Conservation (phyloP, 2,113 vertebrate genomes). For the Deroptyus accipitrinus region DNA sequence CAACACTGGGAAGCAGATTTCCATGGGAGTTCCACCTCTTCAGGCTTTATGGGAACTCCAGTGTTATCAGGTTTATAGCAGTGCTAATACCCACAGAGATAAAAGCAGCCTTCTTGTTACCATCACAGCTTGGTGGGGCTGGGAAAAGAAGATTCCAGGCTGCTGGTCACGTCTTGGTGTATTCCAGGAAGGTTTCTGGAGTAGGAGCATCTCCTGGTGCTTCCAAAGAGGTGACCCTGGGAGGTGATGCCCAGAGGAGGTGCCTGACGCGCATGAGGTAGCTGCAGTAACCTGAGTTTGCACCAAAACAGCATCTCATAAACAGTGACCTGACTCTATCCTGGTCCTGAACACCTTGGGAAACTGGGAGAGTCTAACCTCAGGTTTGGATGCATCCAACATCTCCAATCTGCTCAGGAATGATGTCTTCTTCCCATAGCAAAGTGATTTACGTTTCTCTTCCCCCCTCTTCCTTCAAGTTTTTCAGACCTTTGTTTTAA, state of each 20-base stretch:
- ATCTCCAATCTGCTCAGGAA: background rate
- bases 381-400: background rate
- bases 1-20: background rate
- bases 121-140: background rate
- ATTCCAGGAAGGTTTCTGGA: background rate
- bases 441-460: background rate
- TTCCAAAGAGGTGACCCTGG: background rate
- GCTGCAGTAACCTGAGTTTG: background rate
- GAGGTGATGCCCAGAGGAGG: background rate
- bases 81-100: slow-evolving; percentile 3
- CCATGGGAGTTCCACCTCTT: background rate
- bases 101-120: slow-evolving; percentile 4
- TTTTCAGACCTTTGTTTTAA: background rate
- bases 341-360: background rate
- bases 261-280: background rate
- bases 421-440: background rate
- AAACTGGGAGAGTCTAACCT: background rate
- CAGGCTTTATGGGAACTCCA: slow-evolving; percentile 17
- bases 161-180: rapidly evolving
- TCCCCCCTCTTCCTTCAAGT: background rate
- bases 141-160: background rate
- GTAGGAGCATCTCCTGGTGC: background rate
- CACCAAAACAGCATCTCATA: background rate
- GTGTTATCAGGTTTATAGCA: background rate
- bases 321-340: background rate